A percentile compares a stretch with the other conserved stretches of the same genome.
Conservation (phyloP, 2,797 vertebrate genomes). For the Leptodactylus fallax region DNA sequence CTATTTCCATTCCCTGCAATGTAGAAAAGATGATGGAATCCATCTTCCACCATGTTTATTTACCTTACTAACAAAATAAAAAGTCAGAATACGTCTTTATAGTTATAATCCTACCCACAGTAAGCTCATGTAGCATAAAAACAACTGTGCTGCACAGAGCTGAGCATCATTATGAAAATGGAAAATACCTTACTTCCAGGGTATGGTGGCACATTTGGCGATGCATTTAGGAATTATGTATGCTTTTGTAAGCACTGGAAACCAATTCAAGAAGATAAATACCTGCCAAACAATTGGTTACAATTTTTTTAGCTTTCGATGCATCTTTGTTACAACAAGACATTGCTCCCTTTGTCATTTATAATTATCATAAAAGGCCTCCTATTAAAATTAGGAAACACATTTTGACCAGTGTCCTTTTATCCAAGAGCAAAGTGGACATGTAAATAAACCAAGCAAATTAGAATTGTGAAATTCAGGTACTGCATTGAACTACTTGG, state of each 20-base stretch:
- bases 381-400: not conserved
- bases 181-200: not conserved
- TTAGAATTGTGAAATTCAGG: not conserved
- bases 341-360: too few relatives aligned
- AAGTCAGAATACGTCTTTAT: not conserved
- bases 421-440: too few relatives aligned
- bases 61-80: too few relatives aligned
- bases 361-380: not conserved
- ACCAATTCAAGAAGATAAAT: not conserved
- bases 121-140: not conserved
- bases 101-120: not conserved
- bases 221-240: not conserved
- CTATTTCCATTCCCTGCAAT: too few relatives aligned
- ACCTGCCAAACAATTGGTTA: not conserved
- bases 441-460: not conserved
- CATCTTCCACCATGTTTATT: too few relatives aligned
- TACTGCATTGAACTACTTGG: not conserved
- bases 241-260: not conserved
- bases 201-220: not conserved
- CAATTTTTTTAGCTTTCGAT: not conserved
- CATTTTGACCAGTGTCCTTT: not conserved
- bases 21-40: too few relatives aligned
- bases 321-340: too few relatives aligned
- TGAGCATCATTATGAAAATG: not conserved
- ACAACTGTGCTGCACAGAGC: not conserved